Percentiles rank a stretch among this genome's conserved stretches.
These are phyloP conservation scores for Verasper variegatus DNA, from an alignment of 2,113 vertebrate species.

Conservation along the genomic window DNA sequence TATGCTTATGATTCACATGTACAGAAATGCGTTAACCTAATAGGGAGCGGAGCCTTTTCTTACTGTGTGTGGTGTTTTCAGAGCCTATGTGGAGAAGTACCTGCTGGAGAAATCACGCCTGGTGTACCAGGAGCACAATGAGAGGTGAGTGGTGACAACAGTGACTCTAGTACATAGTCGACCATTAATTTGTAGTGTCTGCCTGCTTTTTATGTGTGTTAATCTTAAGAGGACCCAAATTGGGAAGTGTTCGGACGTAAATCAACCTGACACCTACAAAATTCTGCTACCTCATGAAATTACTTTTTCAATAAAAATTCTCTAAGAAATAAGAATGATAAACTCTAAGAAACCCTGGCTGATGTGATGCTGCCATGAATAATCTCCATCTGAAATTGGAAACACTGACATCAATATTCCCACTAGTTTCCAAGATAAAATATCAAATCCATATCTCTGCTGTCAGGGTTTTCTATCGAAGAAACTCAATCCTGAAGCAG, in stretches of 20 bases:
- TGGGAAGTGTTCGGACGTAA: background rate
- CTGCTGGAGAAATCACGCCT: slow-evolving; percentile 96
- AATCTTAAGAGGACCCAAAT: background rate
- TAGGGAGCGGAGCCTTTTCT: background rate
- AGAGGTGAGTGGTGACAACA: slow-evolving; percentile 82
- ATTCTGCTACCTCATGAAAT: background rate
- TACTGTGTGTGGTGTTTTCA: slow-evolving; percentile 70
- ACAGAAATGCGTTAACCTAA: background rate
- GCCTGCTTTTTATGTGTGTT: background rate
- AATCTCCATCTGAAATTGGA: background rate
- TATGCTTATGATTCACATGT: background rate
- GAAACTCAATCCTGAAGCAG: slow-evolving; percentile 37
- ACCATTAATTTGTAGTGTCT: background rate
- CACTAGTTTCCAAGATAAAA: slow-evolving; percentile 28
- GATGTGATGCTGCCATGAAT: slow-evolving; percentile 19
- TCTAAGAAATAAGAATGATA: background rate
- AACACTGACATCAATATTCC: background rate
- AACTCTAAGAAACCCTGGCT: background rate
- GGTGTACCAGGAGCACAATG: slow-evolving; percentile 98
- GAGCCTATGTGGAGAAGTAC: slow-evolving; percentile 98
- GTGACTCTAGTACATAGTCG: background rate
- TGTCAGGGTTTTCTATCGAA: background rate
- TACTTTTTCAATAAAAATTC: background rate
- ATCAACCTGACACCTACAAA: background rate
- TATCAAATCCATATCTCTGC: slow-evolving; percentile 44